Conservation (phyloP, 1,140 invertebrate genomes). For the Drosophila jambulina region DNA sequence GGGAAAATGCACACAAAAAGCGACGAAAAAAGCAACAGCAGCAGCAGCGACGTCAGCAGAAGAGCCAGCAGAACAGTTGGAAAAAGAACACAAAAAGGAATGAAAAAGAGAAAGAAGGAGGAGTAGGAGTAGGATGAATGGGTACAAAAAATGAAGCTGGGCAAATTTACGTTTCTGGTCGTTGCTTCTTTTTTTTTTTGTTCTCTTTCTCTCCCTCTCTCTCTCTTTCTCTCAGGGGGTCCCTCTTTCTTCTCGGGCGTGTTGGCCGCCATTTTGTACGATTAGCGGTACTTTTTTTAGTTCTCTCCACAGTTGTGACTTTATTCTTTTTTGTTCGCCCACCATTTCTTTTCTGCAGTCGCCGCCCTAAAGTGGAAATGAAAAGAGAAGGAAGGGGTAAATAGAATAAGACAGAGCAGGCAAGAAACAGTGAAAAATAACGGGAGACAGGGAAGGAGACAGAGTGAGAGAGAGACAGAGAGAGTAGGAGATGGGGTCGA, state of each 20-base stretch:
- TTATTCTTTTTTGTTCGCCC: constrained; percentile 24
- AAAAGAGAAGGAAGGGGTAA: constrained; percentile 7
- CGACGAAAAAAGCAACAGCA: constrained; percentile 20
- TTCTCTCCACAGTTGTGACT: constrained; percentile 8
- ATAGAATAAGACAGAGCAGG: neutral
- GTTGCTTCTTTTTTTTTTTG: constrained; percentile 24
- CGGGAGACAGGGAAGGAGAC: neutral
- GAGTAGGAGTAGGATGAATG: neutral
- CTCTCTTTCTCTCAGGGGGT: constrained; percentile 7
- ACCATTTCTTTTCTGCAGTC: constrained; percentile 33
- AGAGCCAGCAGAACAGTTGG: constrained; percentile 22
- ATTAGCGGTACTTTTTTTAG: constrained; percentile 60
- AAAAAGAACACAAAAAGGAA: constrained; percentile 32
- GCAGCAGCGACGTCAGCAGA: constrained; percentile 39
- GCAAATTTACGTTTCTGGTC: constrained; percentile 57
- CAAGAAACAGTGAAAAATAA: neutral
- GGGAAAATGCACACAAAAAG: constrained; percentile 63
- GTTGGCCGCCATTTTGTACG: constrained; percentile 78
- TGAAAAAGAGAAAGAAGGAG: neutral
- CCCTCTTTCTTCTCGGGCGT: constrained; percentile 11
- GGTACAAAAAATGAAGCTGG: constrained; percentile 42
- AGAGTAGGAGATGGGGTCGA: neutral
- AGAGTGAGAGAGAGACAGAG: neutral
- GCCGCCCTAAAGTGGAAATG: constrained; percentile 22
- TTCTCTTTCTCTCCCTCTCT: constrained; percentile 4